Evolutionary conservation across 1,140 invertebrate genomes (phyloP), one percentile per base, ranked within the genome.

Genomic region (Eueides isabella): DNA sequence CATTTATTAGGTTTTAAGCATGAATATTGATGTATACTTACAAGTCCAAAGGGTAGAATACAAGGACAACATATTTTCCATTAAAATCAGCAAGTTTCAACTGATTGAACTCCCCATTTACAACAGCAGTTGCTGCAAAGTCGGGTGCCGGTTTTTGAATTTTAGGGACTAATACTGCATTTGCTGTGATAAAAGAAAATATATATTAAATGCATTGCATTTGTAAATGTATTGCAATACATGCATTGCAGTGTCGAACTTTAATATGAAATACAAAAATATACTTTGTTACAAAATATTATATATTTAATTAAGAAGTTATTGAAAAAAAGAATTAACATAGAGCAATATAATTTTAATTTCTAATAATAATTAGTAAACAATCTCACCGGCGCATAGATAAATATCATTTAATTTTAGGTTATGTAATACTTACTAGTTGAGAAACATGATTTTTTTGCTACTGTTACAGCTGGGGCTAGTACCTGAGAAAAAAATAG

Each of bases 51-150:
- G 99, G 99, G 88, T 97, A 97, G 88, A 97, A 97, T 80, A 99
- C 97, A 16, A 99, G 92, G 12, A 99, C 97, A 33, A 99, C 94
- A 94, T 99, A 99, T 97, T 99, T 99, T 76, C 98, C 98, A 81
- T 95, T 95, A 88, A 96, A 99, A 87, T 99, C 97, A 6, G 94
- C 90, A 0, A 99, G 91, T 80, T 96, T 96, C 26, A 99, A 96
- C 30, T 97, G 95, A 92, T 98, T 98, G 84, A 99, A 99, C 79
- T 98, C 96, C 74, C 97, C 96, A 85, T 97, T 95, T 0, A 98
- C 94, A 0, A 99, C 98, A 29, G 99, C 98, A 31, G 95, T 96
- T 48, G 97, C 97, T 76, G 95, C 93, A 91, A 99, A 99, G 80
- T 97, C 94, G 12, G 98, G 98, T 1, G 98, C 98, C 30, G 96